Conservation (phyloP, 2,888 invertebrate genomes). For the Zele albiditarsus region DNA sequence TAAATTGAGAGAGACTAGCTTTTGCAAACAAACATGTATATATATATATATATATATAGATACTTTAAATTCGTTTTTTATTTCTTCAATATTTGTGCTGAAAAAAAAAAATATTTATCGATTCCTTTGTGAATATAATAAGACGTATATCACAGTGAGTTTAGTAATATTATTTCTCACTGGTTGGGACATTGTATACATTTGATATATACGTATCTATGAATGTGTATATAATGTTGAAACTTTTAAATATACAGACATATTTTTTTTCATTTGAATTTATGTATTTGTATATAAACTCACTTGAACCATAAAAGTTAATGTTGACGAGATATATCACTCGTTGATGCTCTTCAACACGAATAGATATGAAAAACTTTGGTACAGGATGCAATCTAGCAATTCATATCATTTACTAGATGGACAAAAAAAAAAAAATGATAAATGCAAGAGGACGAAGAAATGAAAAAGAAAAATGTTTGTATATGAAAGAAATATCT, state of each 20-base stretch:
- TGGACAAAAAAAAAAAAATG: too few relatives aligned
- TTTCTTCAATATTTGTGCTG: too few relatives aligned
- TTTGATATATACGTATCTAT: not conserved
- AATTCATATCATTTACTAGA: slow-evolving; percentile 1
- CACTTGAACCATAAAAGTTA: not conserved
- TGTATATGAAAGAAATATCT: not conserved
- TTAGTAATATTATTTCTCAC: not conserved
- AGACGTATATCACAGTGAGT: not conserved
- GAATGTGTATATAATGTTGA: not conserved
- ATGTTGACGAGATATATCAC: not conserved
- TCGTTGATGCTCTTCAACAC: slow-evolving; percentile 1
- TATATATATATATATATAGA: too few relatives aligned
- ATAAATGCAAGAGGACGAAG: not conserved
- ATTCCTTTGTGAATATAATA: not conserved
- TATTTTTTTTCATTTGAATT: slow-evolving; percentile 18
- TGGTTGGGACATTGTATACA: not conserved
- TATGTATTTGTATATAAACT: slow-evolving; percentile 6
- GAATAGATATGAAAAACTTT: slow-evolving; percentile 18
- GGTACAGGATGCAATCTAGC: slow-evolving; percentile 9
- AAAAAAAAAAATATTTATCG: too few relatives aligned
- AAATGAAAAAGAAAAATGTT: not conserved
- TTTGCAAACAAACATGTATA: too few relatives aligned
- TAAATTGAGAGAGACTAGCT: too few relatives aligned
- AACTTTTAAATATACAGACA: slow-evolving; percentile 21
- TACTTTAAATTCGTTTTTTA: not conserved